Evolutionary conservation across 1,140 invertebrate species (phyloP).

Genomic region (Nautilus pompilius): DNA sequence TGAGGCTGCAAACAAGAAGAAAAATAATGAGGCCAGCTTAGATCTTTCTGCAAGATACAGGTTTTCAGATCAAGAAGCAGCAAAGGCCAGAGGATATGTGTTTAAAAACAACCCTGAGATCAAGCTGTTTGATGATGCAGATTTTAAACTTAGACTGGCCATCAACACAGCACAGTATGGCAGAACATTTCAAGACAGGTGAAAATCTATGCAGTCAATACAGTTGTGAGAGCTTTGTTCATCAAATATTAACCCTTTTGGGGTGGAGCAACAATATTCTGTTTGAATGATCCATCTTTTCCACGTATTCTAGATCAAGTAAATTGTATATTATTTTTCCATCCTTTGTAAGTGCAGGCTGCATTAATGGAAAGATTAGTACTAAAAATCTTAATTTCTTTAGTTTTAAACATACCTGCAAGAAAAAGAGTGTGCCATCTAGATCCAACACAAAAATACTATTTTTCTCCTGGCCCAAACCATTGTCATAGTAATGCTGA

Average conservation of each 20-base stretch:
- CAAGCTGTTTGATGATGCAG: conserved; percentile 43
- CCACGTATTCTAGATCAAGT: not conserved
- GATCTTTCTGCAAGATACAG: conserved; percentile 33
- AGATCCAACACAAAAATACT: no score
- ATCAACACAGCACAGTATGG: conserved; percentile 54
- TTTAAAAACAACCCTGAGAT: conserved; percentile 50
- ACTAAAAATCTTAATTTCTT: no score
- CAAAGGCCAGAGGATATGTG: conserved; percentile 38
- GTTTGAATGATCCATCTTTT: not conserved
- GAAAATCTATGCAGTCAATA: not conserved
- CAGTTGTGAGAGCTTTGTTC: no score
- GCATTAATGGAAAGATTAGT: no score
- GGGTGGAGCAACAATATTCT: not conserved
- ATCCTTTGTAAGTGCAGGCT: no score
- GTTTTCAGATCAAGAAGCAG: conserved; percentile 24
- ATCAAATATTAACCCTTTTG: not conserved
- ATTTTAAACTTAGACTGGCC: conserved; percentile 41
- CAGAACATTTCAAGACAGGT: conserved; percentile 53
- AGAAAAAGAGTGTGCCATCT: no score
- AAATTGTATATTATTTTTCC: no score
- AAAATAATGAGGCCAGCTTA: conserved; percentile 17
- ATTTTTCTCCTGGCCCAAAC: no score
- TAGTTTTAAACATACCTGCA: no score
- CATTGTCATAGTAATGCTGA: no score
- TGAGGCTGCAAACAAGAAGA: conserved; percentile 18